phyloP scores from a whole-genome alignment of 2,888 invertebrate species.

The Nomada ferruginata region DNA sequence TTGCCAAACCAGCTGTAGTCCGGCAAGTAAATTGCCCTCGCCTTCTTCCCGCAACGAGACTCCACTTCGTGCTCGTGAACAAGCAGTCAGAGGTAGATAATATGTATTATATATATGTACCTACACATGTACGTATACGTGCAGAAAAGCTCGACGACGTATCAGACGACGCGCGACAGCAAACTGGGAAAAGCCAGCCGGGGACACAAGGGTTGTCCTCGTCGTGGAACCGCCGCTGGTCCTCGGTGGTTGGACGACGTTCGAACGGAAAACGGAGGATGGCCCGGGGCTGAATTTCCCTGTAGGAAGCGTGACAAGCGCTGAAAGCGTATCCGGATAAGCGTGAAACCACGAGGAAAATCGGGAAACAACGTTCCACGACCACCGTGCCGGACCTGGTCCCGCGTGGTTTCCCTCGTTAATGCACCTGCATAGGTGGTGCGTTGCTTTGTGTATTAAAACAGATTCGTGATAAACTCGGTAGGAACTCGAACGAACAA shows the following conservation, averaged over 20 bases:
- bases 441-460: not conserved
- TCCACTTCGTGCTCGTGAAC: not conserved
- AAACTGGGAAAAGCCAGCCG: not conserved
- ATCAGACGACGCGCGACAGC: not conserved
- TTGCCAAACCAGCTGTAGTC: not conserved
- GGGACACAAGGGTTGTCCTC: not conserved
- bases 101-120: too few relatives aligned
- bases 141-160: not conserved
- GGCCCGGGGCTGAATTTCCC: constrained; percentile 51
- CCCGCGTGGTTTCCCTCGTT: constrained; percentile 38
- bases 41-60: not conserved
- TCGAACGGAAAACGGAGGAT: constrained; percentile 50
- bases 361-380: constrained; percentile 48
- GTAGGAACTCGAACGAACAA: constrained; percentile 5
- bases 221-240: too few relatives aligned
- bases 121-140: too few relatives aligned
- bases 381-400: constrained; percentile 31
- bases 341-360: constrained; percentile 63
- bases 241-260: not conserved
- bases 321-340: constrained; percentile 62
- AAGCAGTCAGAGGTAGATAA: not conserved
- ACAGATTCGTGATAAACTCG: not conserved
- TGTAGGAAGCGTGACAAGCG: constrained; percentile 48
- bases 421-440: constrained; percentile 19
- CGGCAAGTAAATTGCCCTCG: not conserved